Percentiles rank a stretch among this genome's conserved stretches.
Conservation (phyloP, 2,113 vertebrate genomes). For the Vireo altiloquus region DNA sequence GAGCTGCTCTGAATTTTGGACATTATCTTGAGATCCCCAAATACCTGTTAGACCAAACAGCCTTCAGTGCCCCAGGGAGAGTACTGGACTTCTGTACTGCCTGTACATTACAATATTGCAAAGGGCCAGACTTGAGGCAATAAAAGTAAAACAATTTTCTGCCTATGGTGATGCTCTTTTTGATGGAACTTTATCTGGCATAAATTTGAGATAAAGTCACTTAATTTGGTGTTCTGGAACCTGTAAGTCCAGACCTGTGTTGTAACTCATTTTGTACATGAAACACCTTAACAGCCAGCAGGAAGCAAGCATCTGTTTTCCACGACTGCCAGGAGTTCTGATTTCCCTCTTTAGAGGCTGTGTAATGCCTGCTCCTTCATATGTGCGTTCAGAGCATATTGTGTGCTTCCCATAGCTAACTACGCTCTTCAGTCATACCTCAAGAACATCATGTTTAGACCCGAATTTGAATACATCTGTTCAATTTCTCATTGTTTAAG, state of each 20-base stretch:
- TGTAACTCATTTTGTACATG: not conserved
- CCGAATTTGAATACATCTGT: not conserved
- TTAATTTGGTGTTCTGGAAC: not conserved
- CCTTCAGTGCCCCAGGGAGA: not conserved
- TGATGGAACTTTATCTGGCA: not conserved
- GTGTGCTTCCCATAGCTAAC: not conserved
- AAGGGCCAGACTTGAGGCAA: not conserved
- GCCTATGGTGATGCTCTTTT: not conserved
- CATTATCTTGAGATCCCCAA: not conserved
- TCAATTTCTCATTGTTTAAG: not conserved
- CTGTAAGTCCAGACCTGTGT: not conserved
- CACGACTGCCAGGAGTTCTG: not conserved
- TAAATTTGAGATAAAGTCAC: not conserved
- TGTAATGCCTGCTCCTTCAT: not conserved
- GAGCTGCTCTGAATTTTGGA: not conserved
- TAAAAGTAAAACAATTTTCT: not conserved
- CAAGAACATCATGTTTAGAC: slow-evolving; percentile 6
- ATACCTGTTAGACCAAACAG: not conserved
- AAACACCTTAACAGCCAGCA: not conserved
- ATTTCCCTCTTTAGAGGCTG: not conserved
- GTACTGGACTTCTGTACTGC: not conserved
- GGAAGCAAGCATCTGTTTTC: not conserved
- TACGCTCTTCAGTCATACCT: not conserved
- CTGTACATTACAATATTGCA: not conserved
- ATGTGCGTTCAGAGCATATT: not conserved